These are phyloP conservation scores for Drosophila kikkawai DNA, from an alignment of 1,140 invertebrate species.

Conservation along the genomic window DNA sequence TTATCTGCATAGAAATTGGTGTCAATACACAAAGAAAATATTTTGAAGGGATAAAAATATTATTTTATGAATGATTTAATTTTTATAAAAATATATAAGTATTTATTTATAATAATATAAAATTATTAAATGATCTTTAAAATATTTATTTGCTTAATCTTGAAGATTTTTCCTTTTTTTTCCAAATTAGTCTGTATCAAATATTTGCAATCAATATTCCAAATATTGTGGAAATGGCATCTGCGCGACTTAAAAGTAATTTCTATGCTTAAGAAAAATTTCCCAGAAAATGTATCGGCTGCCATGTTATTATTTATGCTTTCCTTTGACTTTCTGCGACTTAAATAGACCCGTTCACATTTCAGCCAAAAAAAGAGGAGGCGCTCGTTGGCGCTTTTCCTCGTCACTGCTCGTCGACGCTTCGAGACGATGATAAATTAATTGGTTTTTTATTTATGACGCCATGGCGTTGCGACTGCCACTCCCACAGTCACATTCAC, in stretches of 20 bases:
- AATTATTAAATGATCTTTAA: not conserved
- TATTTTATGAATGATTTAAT: not conserved
- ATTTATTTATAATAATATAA: not conserved
- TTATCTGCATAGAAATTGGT: not conserved
- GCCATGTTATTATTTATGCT: conserved; percentile 3
- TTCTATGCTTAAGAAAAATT: conserved; percentile 2
- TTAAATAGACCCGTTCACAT: conserved; percentile 50
- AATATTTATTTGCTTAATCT: too few species aligned
- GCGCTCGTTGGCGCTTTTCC: conserved; percentile 4
- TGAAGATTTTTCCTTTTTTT: too few species aligned
- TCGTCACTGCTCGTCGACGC: conserved; percentile 35
- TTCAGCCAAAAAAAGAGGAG: not conserved
- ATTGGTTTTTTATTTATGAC: conserved; percentile 82
- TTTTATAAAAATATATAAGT: not conserved
- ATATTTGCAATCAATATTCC: conserved; percentile 5
- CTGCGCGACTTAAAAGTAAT: conserved; percentile 6
- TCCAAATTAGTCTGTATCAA: not conserved
- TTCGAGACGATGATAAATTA: conserved; percentile 75
- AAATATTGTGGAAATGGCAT: not conserved
- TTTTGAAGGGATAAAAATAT: not conserved
- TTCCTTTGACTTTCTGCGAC: conserved; percentile 21
- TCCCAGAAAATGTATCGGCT: conserved; percentile 9
- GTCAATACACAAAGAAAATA: not conserved
- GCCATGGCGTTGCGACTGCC: conserved; percentile 1
- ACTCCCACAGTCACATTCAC: conserved; percentile 1